Conservation (phyloP, 2,797 vertebrate genomes). For the Silurus lanzhouensis region DNA sequence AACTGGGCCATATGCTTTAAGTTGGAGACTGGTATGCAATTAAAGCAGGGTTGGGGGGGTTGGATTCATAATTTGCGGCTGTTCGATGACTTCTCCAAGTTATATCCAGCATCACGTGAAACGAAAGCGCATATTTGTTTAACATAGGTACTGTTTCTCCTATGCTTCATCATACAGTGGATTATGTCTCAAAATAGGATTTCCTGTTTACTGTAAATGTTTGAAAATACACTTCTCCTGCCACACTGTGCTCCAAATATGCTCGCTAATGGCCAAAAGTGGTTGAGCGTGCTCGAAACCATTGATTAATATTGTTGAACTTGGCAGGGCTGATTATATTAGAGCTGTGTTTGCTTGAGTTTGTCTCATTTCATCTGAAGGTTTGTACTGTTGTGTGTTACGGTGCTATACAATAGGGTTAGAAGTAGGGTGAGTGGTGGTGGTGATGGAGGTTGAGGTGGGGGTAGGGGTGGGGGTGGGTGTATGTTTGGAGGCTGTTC, state of each 20-base stretch:
- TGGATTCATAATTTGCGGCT: constrained; percentile 1
- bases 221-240: constrained; percentile 4
- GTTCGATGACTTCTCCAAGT: constrained; percentile 6
- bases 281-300: constrained; percentile 20
- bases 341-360: constrained; percentile 39
- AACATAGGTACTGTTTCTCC: constrained; percentile 18
- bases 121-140: background rate
- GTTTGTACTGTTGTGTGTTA: constrained; percentile 29
- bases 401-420: constrained; percentile 64
- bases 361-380: constrained; percentile 42
- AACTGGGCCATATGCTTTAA: constrained; percentile 25
- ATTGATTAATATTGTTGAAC: constrained; percentile 28
- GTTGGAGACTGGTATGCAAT: constrained; percentile 12
- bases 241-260: constrained; percentile 28
- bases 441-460: constrained; percentile 62
- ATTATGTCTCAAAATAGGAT: constrained; percentile 19
- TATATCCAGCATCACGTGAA: background rate
- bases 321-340: constrained; percentile 19
- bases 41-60: background rate
- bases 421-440: constrained; percentile 60
- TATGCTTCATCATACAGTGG: background rate
- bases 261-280: constrained; percentile 39
- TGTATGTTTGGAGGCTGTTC: background rate
- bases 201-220: constrained; percentile 20
- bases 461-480: background rate